Evolutionary conservation across 37 sponge, comb jelly and placozoan genomes (phyloP).

Genomic region (Oopsacas minuta): DNA sequence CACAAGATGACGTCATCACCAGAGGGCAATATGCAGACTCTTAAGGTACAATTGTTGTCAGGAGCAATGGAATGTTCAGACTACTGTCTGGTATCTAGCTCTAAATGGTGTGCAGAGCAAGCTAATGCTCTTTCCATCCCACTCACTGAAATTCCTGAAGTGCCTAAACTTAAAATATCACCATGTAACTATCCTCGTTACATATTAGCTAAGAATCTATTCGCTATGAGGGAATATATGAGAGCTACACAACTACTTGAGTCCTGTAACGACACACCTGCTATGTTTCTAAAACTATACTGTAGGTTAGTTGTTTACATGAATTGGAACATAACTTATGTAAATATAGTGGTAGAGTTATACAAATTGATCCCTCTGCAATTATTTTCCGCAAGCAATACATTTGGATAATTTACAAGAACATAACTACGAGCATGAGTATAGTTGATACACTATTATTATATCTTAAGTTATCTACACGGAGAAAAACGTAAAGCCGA

Average conservation of each 20-base stretch:
- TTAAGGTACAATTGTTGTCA: neutral
- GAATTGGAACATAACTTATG: neutral
- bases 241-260: neutral
- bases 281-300: neutral
- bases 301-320: neutral
- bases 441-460: no score
- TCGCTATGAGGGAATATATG: neutral
- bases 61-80: neutral
- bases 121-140: neutral
- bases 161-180: neutral
- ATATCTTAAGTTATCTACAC: conserved; percentile 2
- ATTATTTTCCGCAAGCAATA: no score
- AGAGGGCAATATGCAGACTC: neutral
- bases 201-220: neutral
- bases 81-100: neutral
- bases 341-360: no score
- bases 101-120: neutral
- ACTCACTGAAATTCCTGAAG: neutral
- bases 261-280: neutral
- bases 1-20: neutral
- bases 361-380: no score
- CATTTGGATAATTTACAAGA: no score
- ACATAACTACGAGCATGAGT: neutral
- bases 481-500: neutral
- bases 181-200: neutral